These are phyloP conservation scores for Heliconius himera DNA, from an alignment of 1,140 invertebrate genomes.

Conservation along the genomic window DNA sequence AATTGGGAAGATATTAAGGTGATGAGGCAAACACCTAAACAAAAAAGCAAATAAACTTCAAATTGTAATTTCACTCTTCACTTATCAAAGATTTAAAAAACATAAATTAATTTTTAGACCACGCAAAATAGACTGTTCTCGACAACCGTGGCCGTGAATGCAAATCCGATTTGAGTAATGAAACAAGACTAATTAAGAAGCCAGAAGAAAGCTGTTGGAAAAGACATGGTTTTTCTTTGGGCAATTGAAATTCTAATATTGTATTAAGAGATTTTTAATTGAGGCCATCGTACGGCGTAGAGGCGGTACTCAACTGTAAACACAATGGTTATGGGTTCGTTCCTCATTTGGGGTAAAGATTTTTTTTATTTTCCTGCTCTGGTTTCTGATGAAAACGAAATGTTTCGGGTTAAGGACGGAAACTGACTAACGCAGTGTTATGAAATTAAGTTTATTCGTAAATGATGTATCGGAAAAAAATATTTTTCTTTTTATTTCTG, in stretches of 20 bases:
- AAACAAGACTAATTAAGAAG: slow-evolving; percentile 64
- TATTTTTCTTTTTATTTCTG: too few species aligned
- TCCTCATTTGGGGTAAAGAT: too few species aligned
- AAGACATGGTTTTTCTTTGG: slow-evolving; percentile 16
- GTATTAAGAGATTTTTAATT: slow-evolving; percentile 11
- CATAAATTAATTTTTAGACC: slow-evolving; percentile 35
- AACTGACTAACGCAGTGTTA: too few species aligned
- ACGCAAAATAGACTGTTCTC: slow-evolving; percentile 61
- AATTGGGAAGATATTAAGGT: not conserved
- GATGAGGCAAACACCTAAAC: not conserved
- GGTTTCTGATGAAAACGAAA: too few species aligned
- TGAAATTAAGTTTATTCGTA: too few species aligned
- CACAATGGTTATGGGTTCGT: too few species aligned
- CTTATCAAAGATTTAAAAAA: slow-evolving; percentile 25
- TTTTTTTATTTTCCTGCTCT: not conserved
- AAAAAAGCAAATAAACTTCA: not conserved
- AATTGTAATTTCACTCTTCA: slow-evolving; percentile 16
- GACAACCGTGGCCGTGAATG: slow-evolving; percentile 59
- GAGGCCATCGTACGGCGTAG: too few species aligned
- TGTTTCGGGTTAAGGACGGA: too few species aligned
- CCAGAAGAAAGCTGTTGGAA: slow-evolving; percentile 24
- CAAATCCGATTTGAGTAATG: slow-evolving; percentile 72
- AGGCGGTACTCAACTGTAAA: too few species aligned
- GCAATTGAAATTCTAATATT: slow-evolving; percentile 20
- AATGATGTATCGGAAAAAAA: too few species aligned